These are phyloP conservation scores for Mycalesis mineus DNA, from an alignment of 2,888 invertebrate genomes.

Conservation along the genomic window DNA sequence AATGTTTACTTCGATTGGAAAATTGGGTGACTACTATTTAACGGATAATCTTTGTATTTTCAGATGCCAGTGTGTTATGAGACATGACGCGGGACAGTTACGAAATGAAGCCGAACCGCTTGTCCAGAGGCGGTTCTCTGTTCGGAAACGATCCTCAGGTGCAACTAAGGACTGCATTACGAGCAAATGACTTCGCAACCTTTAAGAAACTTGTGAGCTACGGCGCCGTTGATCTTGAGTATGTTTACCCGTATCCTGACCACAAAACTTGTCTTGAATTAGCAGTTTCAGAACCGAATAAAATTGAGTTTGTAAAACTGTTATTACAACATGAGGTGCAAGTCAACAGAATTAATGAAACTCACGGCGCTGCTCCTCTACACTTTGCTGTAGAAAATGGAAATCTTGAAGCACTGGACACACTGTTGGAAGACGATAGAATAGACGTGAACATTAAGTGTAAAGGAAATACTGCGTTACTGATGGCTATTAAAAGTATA, in stretches of 20 bases:
- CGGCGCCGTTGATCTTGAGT: slow-evolving; percentile 71
- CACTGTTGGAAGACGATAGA: slow-evolving; percentile 65
- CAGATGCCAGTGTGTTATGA: slow-evolving; percentile 67
- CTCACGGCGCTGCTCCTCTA: slow-evolving; percentile 79
- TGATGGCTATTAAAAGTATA: slow-evolving; percentile 71
- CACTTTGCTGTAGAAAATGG: slow-evolving; percentile 81
- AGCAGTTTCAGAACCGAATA: slow-evolving; percentile 72
- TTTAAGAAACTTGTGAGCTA: slow-evolving; percentile 71
- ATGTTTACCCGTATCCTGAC: slow-evolving; percentile 76
- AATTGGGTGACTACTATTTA: slow-evolving; percentile 43
- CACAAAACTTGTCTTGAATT: slow-evolving; percentile 80
- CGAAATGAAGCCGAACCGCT: slow-evolving; percentile 66
- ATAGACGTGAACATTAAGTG: slow-evolving; percentile 72
- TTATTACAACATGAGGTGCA: slow-evolving; percentile 80
- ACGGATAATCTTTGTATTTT: slow-evolving; percentile 43
- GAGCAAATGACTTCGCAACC: slow-evolving; percentile 70
- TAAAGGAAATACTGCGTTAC: slow-evolving; percentile 73
- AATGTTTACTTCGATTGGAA: slow-evolving; percentile 41
- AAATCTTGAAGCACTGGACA: slow-evolving; percentile 64
- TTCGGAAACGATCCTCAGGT: slow-evolving; percentile 69
- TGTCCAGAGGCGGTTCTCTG: slow-evolving; percentile 64
- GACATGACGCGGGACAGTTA: slow-evolving; percentile 67
- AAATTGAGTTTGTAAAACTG: slow-evolving; percentile 74
- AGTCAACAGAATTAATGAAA: slow-evolving; percentile 77
- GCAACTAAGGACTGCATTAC: slow-evolving; percentile 72